Base-by-base conservation (phyloP, 92 coral and sea anemone species). In the Blastomussa wellsi region DNA sequence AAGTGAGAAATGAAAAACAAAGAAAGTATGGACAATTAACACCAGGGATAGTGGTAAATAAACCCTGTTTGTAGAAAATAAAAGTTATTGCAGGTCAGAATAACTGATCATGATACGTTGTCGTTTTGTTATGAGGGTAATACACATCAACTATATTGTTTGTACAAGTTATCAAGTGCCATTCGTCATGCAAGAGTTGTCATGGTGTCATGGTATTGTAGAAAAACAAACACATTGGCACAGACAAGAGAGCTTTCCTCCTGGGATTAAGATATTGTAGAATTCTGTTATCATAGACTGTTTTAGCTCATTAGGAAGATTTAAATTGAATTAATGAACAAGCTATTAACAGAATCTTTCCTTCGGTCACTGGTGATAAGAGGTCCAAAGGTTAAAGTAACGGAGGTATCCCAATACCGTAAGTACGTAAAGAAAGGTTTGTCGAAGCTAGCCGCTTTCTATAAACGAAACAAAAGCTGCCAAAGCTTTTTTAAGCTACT, bases 141-240 rank as follows among this genome's bases (percentile, higher is more conserved):
- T 42, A 80, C 76, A 24, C 76, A 47, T 68, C 64, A 79, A 47
- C 37, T 35, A 49, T 57, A 37, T 71, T 52, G 76, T 82, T 77
- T 31, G 41, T 22, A 17, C 17, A n/a, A 28, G 24, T 79, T 65
- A 77, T 64, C 33, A 28, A 8, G 71, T 70, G 83, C 59, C 57
- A 14, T 42, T 20, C 49, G 78, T 49, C 85, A 69, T 67, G 47
- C 24, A 15, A 67, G 51, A 70, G 20, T 51, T n/a, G 13, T 33
- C 77, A 32, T 19, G 68, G 70, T n/a, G 85, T 37, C 85, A 70
- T 71, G 31, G 78, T 37, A 72, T n/a, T 69, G 44, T 35, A 5
- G 76, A 49, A 69, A 81, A 70, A 81, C 84, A 81, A 81, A 81
- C 76, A 80, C 28, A 57, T 20, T 24, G n/a, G 64, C 28, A 22